Evolutionary conservation across 1,140 invertebrate species (phyloP).

Genomic region (Homalodisca vitripennis): DNA sequence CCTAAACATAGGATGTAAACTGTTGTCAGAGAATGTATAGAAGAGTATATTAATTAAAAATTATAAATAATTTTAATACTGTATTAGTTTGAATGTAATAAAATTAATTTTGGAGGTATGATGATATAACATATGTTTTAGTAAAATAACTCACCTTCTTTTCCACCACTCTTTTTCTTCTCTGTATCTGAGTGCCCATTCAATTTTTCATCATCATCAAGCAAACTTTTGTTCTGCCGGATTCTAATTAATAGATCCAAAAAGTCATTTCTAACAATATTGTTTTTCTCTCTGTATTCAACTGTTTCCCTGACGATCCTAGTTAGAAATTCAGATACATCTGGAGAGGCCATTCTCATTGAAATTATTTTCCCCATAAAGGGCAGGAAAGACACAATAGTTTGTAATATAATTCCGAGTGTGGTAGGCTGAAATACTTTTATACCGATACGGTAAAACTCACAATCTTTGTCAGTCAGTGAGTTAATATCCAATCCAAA

Average conservation of each 20-base stretch:
- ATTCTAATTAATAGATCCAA: conserved; percentile 42
- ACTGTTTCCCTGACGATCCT: conserved; percentile 45
- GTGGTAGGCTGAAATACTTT: conserved; percentile 36
- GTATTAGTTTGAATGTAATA: too few relatives aligned
- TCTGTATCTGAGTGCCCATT: conserved; percentile 9
- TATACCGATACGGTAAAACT: conserved; percentile 47
- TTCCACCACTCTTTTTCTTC: not conserved
- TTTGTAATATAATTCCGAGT: conserved; percentile 2
- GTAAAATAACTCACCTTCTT: not conserved
- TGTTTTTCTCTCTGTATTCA: conserved; percentile 49
- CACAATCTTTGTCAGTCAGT: conserved; percentile 52
- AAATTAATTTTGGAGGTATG: too few relatives aligned
- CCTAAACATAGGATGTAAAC: too few relatives aligned
- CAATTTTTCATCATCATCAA: not conserved
- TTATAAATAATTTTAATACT: too few relatives aligned
- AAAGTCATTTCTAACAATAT: conserved; percentile 50
- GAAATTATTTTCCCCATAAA: not conserved
- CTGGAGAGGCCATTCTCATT: not conserved
- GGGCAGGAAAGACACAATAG: not conserved
- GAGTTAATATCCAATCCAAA: conserved; percentile 58
- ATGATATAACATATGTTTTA: too few relatives aligned
- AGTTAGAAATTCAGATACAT: conserved; percentile 42
- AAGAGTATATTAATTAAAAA: too few relatives aligned
- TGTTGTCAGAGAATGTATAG: too few relatives aligned
- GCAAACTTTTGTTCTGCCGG: conserved; percentile 27